phyloP scores from a whole-genome alignment of 2,113 vertebrate species.

The Electrona antarctica region DNA sequence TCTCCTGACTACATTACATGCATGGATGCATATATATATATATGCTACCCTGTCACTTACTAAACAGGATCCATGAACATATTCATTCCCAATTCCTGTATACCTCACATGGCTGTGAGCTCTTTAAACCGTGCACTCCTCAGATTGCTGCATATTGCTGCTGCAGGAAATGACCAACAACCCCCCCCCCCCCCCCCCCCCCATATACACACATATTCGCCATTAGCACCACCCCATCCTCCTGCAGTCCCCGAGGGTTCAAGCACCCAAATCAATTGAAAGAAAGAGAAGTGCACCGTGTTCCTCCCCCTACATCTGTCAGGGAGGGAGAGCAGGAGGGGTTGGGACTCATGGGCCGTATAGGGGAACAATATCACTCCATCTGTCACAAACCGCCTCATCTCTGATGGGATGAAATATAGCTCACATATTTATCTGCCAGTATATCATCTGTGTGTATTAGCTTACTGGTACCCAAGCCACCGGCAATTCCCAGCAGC shows the following conservation, averaged over 20 bases:
- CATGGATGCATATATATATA: constrained; percentile 40
- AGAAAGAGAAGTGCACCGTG: constrained; percentile 77
- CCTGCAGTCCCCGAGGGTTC: constrained; percentile 71
- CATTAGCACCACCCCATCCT: no score
- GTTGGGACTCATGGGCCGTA: constrained; percentile 62
- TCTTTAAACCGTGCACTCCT: constrained; percentile 37
- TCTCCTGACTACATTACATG: constrained; percentile 61
- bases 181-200: constrained; percentile 21
- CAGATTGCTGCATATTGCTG: constrained; percentile 48
- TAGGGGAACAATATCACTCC: constrained; percentile 79
- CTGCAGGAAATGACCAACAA: constrained; percentile 67
- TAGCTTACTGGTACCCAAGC: constrained; percentile 62
- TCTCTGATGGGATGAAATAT: constrained; percentile 78
- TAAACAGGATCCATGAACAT: constrained; percentile 68
- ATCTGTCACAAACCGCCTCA: constrained; percentile 82
- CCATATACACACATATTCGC: background rate
- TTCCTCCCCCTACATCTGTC: constrained; percentile 84
- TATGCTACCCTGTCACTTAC: constrained; percentile 55
- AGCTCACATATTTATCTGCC: constrained; percentile 67
- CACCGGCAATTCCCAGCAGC: constrained; percentile 62
- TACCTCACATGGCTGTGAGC: constrained; percentile 50
- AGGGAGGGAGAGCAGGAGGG: constrained; percentile 76
- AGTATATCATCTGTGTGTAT: constrained; percentile 64
- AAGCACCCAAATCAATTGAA: constrained; percentile 82
- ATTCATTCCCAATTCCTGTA: constrained; percentile 42